Conservation (phyloP, 2,797 vertebrate genomes). For the Trachops cirrhosus region DNA sequence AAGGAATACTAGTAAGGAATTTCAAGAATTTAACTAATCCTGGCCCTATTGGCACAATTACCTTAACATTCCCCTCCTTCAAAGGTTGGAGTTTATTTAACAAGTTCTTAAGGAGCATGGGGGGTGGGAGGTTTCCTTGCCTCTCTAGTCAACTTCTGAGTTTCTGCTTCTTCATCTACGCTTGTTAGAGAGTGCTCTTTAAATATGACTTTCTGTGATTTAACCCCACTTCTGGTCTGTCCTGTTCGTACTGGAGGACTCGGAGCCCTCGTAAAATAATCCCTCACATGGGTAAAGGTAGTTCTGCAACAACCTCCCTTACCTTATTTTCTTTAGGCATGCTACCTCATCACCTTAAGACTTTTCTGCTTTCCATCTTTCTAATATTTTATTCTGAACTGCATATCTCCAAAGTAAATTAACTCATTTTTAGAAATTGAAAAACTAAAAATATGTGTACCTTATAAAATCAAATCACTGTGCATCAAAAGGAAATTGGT, state of each 20-base stretch:
- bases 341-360: neutral
- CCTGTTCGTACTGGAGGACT: neutral
- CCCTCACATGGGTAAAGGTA: neutral
- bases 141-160: neutral
- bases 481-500: neutral
- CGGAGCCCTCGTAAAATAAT: neutral
- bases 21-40: neutral
- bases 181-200: neutral
- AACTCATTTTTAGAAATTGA: slow-evolving; percentile 47
- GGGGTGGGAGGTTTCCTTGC: neutral
- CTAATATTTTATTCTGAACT: neutral
- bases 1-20: neutral
- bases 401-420: slow-evolving; percentile 27
- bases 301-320: neutral
- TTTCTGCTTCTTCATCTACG: neutral
- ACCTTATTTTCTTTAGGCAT: neutral
- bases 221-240: neutral
- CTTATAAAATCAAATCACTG: neutral
- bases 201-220: neutral
- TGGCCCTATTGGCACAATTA: neutral
- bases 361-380: neutral
- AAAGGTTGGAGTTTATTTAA: neutral
- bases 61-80: neutral
- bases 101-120: neutral
- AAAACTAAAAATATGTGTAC: neutral